These are phyloP conservation scores for Cosmia trapezina DNA, from an alignment of 2,888 invertebrate species.

Conservation along the genomic window DNA sequence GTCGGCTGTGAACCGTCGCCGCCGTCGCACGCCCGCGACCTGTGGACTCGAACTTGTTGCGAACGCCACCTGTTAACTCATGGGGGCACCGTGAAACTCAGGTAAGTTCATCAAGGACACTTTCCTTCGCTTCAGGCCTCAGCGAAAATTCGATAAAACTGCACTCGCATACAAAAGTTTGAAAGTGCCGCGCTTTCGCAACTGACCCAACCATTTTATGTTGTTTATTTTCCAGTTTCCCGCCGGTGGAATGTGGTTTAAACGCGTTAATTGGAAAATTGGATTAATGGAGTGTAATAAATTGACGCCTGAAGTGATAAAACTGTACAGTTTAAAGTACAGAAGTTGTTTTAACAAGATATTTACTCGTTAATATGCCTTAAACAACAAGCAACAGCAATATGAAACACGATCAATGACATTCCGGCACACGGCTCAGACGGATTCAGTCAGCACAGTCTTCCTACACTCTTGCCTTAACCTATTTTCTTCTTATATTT, in stretches of 20 bases:
- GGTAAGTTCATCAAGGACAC: constrained; percentile 74
- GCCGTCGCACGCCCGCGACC: constrained; percentile 81
- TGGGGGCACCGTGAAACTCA: constrained; percentile 83
- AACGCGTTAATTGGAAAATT: not conserved
- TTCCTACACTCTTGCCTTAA: not conserved
- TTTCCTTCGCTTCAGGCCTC: constrained; percentile 25
- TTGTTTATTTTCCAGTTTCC: constrained; percentile 31
- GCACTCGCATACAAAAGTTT: constrained; percentile 42
- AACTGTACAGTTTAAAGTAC: not conserved
- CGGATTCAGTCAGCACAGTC: not conserved
- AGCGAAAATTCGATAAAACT: constrained; percentile 39
- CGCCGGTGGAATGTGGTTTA: not conserved
- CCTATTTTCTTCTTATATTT: not conserved
- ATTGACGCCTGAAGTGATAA: not conserved
- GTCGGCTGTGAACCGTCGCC: constrained; percentile 79
- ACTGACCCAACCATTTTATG: not conserved
- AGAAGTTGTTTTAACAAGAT: not conserved
- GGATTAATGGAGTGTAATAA: not conserved
- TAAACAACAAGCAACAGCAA: not conserved
- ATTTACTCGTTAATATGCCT: too few relatives aligned
- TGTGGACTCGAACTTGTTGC: constrained; percentile 85
- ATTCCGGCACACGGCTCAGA: too few relatives aligned
- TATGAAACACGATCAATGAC: not conserved
- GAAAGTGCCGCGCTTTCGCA: constrained; percentile 42
- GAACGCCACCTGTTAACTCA: constrained; percentile 87